These are phyloP conservation scores for Latrodectus elegans DNA, from an alignment of 2,888 invertebrate genomes.

Conservation along the genomic window DNA sequence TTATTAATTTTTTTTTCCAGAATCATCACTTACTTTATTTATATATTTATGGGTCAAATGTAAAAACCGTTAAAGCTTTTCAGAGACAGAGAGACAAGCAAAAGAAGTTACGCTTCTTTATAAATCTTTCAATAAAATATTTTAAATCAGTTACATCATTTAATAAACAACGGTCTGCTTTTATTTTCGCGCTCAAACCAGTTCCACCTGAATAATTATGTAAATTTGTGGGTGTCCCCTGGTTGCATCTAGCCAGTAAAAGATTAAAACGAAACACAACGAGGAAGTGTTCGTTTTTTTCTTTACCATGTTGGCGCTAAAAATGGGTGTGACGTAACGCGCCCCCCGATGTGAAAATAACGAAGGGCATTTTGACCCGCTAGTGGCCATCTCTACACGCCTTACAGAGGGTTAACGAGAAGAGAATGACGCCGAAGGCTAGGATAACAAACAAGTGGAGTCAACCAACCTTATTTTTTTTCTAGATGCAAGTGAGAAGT, in stretches of 20 bases:
- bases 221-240: constrained; percentile 27
- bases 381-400: constrained; percentile 14
- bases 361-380: constrained; percentile 41
- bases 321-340: constrained; percentile 49
- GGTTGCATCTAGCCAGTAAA: constrained; percentile 15
- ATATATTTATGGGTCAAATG: too few relatives aligned
- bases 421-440: constrained; percentile 31
- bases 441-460: constrained; percentile 46
- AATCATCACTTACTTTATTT: too few relatives aligned
- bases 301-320: constrained; percentile 10
- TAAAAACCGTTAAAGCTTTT: too few relatives aligned
- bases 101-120: too few relatives aligned
- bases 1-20: too few relatives aligned
- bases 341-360: constrained; percentile 54
- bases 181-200: background rate
- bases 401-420: constrained; percentile 36
- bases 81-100: too few relatives aligned
- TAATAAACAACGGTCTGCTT: background rate
- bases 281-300: constrained; percentile 36
- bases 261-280: constrained; percentile 27
- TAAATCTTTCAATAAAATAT: too few relatives aligned
- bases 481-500: constrained; percentile 20
- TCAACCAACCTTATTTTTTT: constrained; percentile 36
- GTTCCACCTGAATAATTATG: background rate
- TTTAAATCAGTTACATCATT: background rate